A percentile compares a stretch with the other conserved stretches of the same genome.
Conservation (phyloP, 2,888 invertebrate genomes). For the Pheosia gnoma region DNA sequence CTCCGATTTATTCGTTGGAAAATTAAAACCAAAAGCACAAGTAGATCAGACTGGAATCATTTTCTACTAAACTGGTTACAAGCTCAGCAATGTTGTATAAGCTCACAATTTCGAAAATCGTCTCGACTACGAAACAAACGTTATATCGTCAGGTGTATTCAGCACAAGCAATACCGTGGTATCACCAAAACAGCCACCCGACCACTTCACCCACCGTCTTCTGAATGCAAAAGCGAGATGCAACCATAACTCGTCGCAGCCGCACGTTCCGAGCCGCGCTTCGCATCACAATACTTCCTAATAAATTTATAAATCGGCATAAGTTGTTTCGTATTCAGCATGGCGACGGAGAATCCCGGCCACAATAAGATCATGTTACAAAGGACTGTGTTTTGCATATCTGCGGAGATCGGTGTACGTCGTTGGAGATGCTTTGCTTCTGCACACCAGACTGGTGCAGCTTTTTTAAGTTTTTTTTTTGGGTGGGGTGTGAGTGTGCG, state of each 20-base stretch:
- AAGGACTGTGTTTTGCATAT: conserved; percentile 77
- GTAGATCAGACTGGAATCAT: too few relatives aligned
- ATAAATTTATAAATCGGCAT: conserved; percentile 82
- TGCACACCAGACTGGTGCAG: conserved; percentile 39
- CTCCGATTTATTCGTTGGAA: too few relatives aligned
- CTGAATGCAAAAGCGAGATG: conserved; percentile 61
- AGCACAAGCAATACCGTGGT: not conserved
- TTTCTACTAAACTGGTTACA: too few relatives aligned
- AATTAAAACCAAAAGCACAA: too few relatives aligned
- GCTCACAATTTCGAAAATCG: too few relatives aligned
- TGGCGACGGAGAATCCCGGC: conserved; percentile 57
- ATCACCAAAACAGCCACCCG: not conserved
- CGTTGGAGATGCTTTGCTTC: conserved; percentile 58
- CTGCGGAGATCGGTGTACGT: conserved; percentile 66
- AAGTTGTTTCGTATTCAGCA: conserved; percentile 76
- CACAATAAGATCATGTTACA: conserved; percentile 83
- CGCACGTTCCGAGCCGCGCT: conserved; percentile 52
- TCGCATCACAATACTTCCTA: conserved; percentile 70
- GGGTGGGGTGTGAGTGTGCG: conserved; percentile 38
- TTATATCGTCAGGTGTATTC: not conserved
- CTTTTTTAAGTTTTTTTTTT: conserved; percentile 55
- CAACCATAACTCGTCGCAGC: conserved; percentile 62
- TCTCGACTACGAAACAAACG: not conserved
- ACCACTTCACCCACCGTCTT: conserved; percentile 23
- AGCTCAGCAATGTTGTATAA: too few relatives aligned